Conservation (phyloP, 2,797 vertebrate genomes). For the Muscicapa striata region DNA sequence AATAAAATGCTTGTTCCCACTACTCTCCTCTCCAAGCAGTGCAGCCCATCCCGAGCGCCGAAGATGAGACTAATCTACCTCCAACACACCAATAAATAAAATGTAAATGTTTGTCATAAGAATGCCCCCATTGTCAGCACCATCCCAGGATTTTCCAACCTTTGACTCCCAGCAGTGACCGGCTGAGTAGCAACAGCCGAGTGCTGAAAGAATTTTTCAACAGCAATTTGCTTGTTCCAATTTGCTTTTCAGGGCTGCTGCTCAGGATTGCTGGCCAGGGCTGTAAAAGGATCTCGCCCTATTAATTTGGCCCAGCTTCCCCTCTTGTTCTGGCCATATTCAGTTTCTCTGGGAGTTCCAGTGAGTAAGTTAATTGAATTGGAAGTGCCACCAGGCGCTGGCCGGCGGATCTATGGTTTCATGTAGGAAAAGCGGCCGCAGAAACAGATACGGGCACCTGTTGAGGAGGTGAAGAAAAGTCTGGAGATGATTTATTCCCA, state of each 20-base stretch:
- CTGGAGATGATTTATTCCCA: slow-evolving; percentile 11
- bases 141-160: slow-evolving; percentile 66
- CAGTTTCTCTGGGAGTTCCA: slow-evolving; percentile 69
- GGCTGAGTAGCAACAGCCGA: slow-evolving; percentile 74
- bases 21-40: not conserved
- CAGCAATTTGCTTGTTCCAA: slow-evolving; percentile 81
- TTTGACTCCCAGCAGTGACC: slow-evolving; percentile 71
- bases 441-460: slow-evolving; percentile 62
- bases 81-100: slow-evolving; percentile 73
- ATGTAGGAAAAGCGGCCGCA: slow-evolving; percentile 27
- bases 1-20: slow-evolving; percentile 46
- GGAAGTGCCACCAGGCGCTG: slow-evolving; percentile 51
- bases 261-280: slow-evolving; percentile 66
- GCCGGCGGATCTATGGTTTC: slow-evolving; percentile 52
- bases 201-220: slow-evolving; percentile 83
- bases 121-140: slow-evolving; percentile 77
- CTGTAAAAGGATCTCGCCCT: slow-evolving; percentile 77
- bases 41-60: not conserved
- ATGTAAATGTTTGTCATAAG: slow-evolving; percentile 74
- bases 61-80: slow-evolving; percentile 72
- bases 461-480: slow-evolving; percentile 61
- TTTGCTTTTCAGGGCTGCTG: slow-evolving; percentile 80
- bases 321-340: slow-evolving; percentile 74
- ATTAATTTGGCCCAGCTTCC: slow-evolving; percentile 74
- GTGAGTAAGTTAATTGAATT: slow-evolving; percentile 75